Evolutionary conservation across 2,797 vertebrate genomes (phyloP).

Genomic region (Loriculus beryllinus): DNA sequence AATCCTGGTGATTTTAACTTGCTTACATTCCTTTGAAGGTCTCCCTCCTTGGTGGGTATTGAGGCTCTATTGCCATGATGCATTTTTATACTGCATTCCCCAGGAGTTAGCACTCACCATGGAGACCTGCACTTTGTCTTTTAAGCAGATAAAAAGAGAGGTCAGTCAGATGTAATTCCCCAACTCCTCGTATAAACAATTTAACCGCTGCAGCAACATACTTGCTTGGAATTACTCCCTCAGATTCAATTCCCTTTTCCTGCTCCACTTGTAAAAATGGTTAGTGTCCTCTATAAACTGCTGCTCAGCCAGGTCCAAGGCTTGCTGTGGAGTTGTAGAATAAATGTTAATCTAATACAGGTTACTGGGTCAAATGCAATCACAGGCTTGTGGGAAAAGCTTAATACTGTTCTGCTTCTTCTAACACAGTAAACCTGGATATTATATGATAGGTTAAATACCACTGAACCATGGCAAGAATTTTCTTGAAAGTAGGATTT

Average conservation of each 20-base stretch:
- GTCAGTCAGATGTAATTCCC: conserved; percentile 82
- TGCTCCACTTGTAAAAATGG: conserved; percentile 84
- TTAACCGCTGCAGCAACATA: conserved; percentile 78
- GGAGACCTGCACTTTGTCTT: conserved; percentile 80
- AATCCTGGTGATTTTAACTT: conserved; percentile 49
- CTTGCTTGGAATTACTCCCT: conserved; percentile 82
- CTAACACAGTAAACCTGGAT: conserved; percentile 84
- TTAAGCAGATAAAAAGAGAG: conserved; percentile 83
- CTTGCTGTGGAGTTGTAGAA: conserved; percentile 82
- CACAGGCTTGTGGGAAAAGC: conserved; percentile 85
- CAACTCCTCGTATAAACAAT: conserved; percentile 80
- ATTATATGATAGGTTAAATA: conserved; percentile 87
- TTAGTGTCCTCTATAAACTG: conserved; percentile 82
- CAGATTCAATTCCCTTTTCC: conserved; percentile 84
- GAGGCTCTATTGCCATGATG: conserved; percentile 52
- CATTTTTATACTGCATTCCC: conserved; percentile 69
- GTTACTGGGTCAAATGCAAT: conserved; percentile 87
- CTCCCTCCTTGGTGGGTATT: conserved; percentile 24
- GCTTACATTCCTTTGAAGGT: conserved; percentile 68
- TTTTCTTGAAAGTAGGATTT: conserved; percentile 84
- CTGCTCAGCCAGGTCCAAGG: conserved; percentile 77
- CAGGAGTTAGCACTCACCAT: conserved; percentile 65
- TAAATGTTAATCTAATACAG: conserved; percentile 89
- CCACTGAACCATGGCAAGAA: conserved; percentile 82
- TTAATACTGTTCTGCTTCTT: conserved; percentile 84